Base-by-base conservation (phyloP, 2,797 vertebrate genomes). In the Oreochromis mossambicus region DNA sequence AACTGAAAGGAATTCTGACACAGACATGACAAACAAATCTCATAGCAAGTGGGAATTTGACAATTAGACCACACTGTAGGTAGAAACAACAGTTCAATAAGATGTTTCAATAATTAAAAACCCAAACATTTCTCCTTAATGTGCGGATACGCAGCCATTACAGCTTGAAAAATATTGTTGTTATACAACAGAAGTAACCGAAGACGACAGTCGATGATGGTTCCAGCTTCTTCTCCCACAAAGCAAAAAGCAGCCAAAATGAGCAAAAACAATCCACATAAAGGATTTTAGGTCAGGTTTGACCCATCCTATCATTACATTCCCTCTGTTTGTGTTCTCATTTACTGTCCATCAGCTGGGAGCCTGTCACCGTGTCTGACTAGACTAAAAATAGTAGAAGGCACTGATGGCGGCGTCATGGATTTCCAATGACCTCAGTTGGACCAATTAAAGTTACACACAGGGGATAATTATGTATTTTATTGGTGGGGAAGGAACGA, bases 391-490 rank as follows among this genome's bases (percentile, higher is more conserved):
- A 90, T 81, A 86, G 89, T 4, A 54, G 82, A 80, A 63, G 13
- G 78, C 78, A 61, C 68, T 84, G 82, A 91, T 78, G 55, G 82
- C 73, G 19, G 79, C 32, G 83, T 88, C 89, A 85, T 90, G 79
- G 90, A 92, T 91, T 92, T 91, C 86, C 90, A 92, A 85, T 92
- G 88, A 92, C 92, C 89, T 93, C 90, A 51, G 87, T 82, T 8
- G 36, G 89, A 81, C 89, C 90, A 93, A 89, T 91, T 92, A 93
- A 92, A 91, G 83, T 84, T 81, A 79, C 83, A 90, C 50, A 56
- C 81, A 26, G 82, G 52, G 14, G 51, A 82, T 93, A 90, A 93
- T 93, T 86, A 88, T 89, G 80, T 81, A 68, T 92, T 92, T 93
- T 89, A 93, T 88, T 87, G 90, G 87, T 19, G 48, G 66, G 78